A percentile compares a stretch with the other conserved stretches of the same genome.
These are phyloP conservation scores for Caenorhabditis imperialis DNA, from an alignment of 2,888 invertebrate genomes.

Conservation along the genomic window DNA sequence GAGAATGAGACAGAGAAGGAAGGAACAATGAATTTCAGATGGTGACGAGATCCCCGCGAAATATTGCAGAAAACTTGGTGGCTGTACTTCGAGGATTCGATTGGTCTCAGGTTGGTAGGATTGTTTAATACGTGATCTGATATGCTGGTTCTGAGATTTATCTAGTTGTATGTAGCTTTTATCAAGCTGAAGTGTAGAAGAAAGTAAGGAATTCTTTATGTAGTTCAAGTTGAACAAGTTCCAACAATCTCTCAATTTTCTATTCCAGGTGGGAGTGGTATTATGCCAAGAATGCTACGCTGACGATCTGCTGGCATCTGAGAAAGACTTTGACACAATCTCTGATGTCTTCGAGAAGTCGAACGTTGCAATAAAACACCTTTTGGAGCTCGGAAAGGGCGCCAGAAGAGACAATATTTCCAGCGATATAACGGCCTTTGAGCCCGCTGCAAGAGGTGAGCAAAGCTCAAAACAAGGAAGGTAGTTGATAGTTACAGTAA, in stretches of 20 bases:
- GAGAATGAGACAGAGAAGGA: no score
- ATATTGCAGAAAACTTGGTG: slow-evolving; percentile 54
- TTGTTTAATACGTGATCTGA: no score
- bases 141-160: no score
- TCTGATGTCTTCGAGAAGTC: slow-evolving; percentile 6
- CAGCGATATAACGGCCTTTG: not conserved
- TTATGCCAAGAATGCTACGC: slow-evolving; percentile 39
- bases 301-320: slow-evolving; percentile 29
- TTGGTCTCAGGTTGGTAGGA: slow-evolving; percentile 45
- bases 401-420: slow-evolving; percentile 25
- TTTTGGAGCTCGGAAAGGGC: slow-evolving; percentile 16
- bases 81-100: slow-evolving; percentile 50
- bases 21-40: slow-evolving; percentile 32
- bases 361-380: slow-evolving; percentile 17
- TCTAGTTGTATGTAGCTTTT: no score
- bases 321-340: slow-evolving; percentile 15
- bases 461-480: not conserved
- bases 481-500: slow-evolving; percentile 43
- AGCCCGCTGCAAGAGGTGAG: slow-evolving; percentile 31
- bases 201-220: no score
- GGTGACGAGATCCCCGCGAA: slow-evolving; percentile 50
- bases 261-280: slow-evolving; percentile 21
- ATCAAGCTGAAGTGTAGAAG: no score
- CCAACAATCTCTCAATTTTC: not conserved
- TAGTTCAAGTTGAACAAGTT: no score